Evolutionary conservation across 1,140 invertebrate genomes (phyloP).

Genomic region (Drosophila obscura): DNA sequence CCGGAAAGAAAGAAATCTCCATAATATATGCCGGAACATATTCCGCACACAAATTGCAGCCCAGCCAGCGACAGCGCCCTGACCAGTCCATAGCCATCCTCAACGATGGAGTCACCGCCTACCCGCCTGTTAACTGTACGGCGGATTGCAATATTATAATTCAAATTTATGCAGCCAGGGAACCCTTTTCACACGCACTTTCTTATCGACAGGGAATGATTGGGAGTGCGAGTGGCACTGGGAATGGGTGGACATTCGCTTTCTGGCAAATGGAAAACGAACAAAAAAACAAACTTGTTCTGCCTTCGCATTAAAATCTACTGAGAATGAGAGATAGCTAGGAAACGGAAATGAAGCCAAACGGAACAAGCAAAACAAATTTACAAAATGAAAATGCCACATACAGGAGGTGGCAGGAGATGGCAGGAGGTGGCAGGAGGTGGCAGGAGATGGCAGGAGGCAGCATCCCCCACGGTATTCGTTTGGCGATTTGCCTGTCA

Average conservation of each 20-base stretch:
- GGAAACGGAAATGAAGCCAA: constrained; percentile 80
- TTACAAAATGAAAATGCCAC: constrained; percentile 80
- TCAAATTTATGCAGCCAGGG: constrained; percentile 76
- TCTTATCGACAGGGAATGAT: constrained; percentile 72
- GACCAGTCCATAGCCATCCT: constrained; percentile 35
- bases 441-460: background rate
- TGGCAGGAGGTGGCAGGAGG: background rate
- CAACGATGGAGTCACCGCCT: constrained; percentile 6
- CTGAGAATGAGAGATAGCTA: constrained; percentile 17
- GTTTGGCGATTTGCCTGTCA: constrained; percentile 81
- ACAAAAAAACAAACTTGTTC: constrained; percentile 25
- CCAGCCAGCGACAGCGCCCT: constrained; percentile 28
- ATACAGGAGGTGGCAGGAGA: constrained; percentile 15
- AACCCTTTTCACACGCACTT: constrained; percentile 82
- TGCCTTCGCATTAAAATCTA: background rate
- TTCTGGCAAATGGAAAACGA: constrained; percentile 50
- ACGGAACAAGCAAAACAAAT: constrained; percentile 82
- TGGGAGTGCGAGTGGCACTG: constrained; percentile 6
- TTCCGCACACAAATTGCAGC: constrained; percentile 82
- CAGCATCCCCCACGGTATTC: constrained; percentile 72
- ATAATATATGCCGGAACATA: constrained; percentile 83
- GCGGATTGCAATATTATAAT: constrained; percentile 73
- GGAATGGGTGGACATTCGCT: constrained; percentile 34
- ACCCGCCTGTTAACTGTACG: constrained; percentile 14
- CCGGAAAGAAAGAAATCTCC: constrained; percentile 68